Base-by-base conservation (phyloP, 2,888 invertebrate species). In the Automeris io region DNA sequence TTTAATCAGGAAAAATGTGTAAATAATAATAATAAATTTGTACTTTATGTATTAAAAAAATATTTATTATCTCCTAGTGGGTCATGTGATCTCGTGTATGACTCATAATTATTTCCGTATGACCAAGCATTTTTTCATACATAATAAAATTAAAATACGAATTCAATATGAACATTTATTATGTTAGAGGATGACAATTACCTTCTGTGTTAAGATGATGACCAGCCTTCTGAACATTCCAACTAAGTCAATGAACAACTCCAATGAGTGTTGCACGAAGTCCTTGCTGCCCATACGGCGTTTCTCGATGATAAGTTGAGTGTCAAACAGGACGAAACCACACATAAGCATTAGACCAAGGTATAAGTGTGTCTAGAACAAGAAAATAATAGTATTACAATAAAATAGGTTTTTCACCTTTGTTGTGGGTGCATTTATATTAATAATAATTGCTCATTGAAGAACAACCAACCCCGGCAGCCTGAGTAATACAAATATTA, bases 221-320 rank as follows among this genome's bases (percentile, higher is more conserved):
- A 98, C 83, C 57, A 98, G 88, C 63, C 95, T 92, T 64, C 96
- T 93, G 92, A 99, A 98, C 70, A 99, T 91, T 61, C 95, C 93
- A 77, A 98, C 90, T 68, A 98, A 94, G 78, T 99, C 98, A 65
- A 98, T 92, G 89, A 99, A 98, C 47, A 99, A 88, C 68, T 97
- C 96, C 52, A 99, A 88, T 8, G 96, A 93, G 77, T 98, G 98
- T 74, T 91, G 90, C 50, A 99, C 93, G 73, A 95, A 98, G 83
- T 99, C 98, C 71, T 93, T 94, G 88, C 91, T 97, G 43, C 98
- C 98, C 79, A 90, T 89, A 47, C 95, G 91, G 54, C 93, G 91
- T 75, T 98, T 98, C 79, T 97, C 97, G 59, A 98, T 93, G 54
- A 98, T 98, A 51, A 95, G 86, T 83, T 98, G 98, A n/a, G 99